phyloP scores from a whole-genome alignment of 2,113 vertebrate species.

The Pseudorasbora parva region DNA sequence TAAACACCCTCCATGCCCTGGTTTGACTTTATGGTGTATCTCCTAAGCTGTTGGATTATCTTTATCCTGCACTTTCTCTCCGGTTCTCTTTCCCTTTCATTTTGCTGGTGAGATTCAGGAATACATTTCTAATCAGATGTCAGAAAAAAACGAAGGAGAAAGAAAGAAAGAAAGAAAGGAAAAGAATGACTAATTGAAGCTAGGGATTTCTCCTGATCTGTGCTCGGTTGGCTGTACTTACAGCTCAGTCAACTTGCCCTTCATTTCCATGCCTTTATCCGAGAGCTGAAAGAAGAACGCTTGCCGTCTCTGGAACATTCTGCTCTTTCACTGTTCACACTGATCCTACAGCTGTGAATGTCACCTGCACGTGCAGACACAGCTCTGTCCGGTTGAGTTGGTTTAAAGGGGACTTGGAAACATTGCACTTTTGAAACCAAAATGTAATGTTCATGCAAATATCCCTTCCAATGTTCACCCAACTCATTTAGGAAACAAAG shows the following conservation, averaged over 20 bases:
- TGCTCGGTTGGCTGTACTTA: slow-evolving; percentile 49
- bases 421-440: neutral
- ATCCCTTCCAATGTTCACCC: neutral
- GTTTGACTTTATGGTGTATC: slow-evolving; percentile 56
- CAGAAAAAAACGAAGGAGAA: slow-evolving; percentile 15
- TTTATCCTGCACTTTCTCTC: slow-evolving; percentile 37
- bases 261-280: slow-evolving; percentile 57
- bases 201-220: slow-evolving; percentile 63
- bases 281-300: slow-evolving; percentile 43
- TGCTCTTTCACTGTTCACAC: slow-evolving; percentile 45
- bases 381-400: slow-evolving; percentile 17
- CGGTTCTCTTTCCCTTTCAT: slow-evolving; percentile 16
- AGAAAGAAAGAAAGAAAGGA: slow-evolving; percentile 45
- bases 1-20: slow-evolving; percentile 44
- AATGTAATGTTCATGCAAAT: neutral
- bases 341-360: slow-evolving; percentile 42
- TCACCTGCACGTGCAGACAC: neutral
- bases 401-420: neutral
- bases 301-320: slow-evolving; percentile 45
- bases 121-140: slow-evolving; percentile 62
- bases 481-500: neutral
- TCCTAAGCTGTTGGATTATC: slow-evolving; percentile 59
- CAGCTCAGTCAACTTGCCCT: slow-evolving; percentile 54
- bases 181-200: slow-evolving; percentile 61
- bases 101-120: slow-evolving; percentile 45